Conservation (phyloP, 1,140 invertebrate genomes). For the Papilio xuthus region DNA sequence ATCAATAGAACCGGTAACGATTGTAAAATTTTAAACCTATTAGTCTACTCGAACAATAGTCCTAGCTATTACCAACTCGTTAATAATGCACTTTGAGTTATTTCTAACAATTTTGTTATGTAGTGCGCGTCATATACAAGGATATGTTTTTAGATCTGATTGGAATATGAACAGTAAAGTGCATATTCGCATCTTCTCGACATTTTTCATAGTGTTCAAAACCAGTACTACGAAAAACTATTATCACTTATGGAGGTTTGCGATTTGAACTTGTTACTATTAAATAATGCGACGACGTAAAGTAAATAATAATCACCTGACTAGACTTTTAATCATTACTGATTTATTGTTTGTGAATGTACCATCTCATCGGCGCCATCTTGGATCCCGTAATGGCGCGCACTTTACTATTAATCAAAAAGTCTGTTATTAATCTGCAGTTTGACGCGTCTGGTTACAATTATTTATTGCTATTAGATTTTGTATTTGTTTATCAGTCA, state of each 20-base stretch:
- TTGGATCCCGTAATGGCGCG: not conserved
- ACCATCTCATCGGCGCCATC: not conserved
- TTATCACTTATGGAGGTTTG: not conserved
- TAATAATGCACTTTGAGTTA: conserved; percentile 73
- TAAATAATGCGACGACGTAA: not conserved
- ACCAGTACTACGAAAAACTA: not conserved
- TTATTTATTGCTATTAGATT: conserved; percentile 23
- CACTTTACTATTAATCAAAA: conserved; percentile 3
- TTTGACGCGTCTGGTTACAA: not conserved
- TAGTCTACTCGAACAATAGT: conserved; percentile 35
- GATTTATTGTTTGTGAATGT: not conserved
- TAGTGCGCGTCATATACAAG: too few species aligned
- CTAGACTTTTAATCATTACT: not conserved
- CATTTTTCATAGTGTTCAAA: too few species aligned
- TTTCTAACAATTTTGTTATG: not conserved
- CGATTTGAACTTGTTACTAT: not conserved
- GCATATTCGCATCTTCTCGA: too few species aligned
- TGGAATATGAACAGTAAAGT: not conserved
- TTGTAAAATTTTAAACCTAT: conserved; percentile 9
- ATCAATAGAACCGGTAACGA: conserved; percentile 4
- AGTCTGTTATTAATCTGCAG: not conserved
- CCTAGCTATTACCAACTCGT: conserved; percentile 57
- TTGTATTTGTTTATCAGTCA: conserved; percentile 13
- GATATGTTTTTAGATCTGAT: not conserved
- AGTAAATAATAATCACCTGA: not conserved